Evolutionary conservation across 1,140 invertebrate genomes (phyloP).

Genomic region (Thrips palmi): DNA sequence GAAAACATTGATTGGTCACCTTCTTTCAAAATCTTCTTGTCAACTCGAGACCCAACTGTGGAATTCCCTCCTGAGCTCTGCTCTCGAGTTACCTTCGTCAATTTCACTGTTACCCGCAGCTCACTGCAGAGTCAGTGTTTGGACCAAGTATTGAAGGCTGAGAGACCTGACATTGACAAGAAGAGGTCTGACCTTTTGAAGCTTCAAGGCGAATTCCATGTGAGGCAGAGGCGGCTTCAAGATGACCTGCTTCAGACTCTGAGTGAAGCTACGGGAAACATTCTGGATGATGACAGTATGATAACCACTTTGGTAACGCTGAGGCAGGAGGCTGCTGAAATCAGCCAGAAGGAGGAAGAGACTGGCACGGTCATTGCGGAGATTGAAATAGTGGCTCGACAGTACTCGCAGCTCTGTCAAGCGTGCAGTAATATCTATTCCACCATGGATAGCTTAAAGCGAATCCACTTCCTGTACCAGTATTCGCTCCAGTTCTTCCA

Average conservation of each 20-base stretch:
- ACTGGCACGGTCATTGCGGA: constrained; percentile 97
- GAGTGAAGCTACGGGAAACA: constrained; percentile 97
- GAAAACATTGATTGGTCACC: constrained; percentile 99
- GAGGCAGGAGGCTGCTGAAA: constrained; percentile 95
- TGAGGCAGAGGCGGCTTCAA: constrained; percentile 87
- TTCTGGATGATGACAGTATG: constrained; percentile 96
- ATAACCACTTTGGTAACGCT: constrained; percentile 95
- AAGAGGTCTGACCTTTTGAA: constrained; percentile 95
- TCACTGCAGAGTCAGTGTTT: constrained; percentile 96
- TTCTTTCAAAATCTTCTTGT: constrained; percentile 96
- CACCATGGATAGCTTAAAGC: constrained; percentile 90
- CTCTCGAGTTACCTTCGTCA: constrained; percentile 97
- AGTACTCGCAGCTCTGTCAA: constrained; percentile 87
- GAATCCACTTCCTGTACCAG: constrained; percentile 98
- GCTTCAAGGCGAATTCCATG: constrained; percentile 96
- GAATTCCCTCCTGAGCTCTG: constrained; percentile 99
- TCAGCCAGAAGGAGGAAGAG: constrained; percentile 93
- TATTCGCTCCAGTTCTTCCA: constrained; percentile 98
- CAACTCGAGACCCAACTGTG: constrained; percentile 94
- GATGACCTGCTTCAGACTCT: constrained; percentile 92
- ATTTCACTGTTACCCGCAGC: constrained; percentile 96
- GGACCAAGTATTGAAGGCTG: constrained; percentile 93
- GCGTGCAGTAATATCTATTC: constrained; percentile 99
- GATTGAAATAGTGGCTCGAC: constrained; percentile 96
- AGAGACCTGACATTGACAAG: constrained; percentile 96